A percentile compares a stretch with the other conserved stretches of the same genome.
Conservation (phyloP, 2,113 vertebrate genomes). For the Cynocephalus volans region DNA sequence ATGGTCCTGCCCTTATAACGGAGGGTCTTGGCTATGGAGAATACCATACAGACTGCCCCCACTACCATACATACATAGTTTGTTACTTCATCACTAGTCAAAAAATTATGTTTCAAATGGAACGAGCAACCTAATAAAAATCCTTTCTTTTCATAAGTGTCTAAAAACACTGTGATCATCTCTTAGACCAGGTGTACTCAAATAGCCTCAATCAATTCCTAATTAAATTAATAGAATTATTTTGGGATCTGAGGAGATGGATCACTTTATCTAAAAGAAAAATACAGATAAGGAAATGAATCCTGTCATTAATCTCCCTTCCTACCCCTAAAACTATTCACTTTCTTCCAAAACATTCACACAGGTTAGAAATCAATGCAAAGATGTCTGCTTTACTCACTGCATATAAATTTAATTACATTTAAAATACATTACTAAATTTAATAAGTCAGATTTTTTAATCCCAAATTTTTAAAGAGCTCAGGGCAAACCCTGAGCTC, state of each 20-base stretch:
- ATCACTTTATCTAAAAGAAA: no score
- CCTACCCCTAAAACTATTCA: no score
- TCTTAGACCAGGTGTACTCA: no score
- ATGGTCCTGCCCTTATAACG: neutral
- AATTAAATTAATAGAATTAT: no score
- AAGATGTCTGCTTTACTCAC: no score
- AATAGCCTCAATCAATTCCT: no score
- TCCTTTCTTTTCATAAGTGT: neutral
- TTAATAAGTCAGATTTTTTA: slow-evolving; percentile 35
- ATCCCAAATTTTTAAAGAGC: neutral
- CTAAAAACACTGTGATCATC: slow-evolving; percentile 23
- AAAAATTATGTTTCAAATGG: neutral
- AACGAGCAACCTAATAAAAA: slow-evolving; percentile 27
- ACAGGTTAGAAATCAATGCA: no score
- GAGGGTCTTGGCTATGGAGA: neutral
- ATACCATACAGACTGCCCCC: no score
- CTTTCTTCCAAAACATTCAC: no score
- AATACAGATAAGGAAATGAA: slow-evolving; percentile 18
- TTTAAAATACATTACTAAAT: slow-evolving; percentile 18
- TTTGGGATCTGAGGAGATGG: no score
- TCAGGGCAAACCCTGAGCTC: neutral
- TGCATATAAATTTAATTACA: slow-evolving; percentile 41
- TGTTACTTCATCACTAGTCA: neutral
- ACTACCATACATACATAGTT: neutral
- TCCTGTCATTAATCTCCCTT: no score